Conservation (phyloP, 2,113 vertebrate genomes). For the Ceuthmochares aereus region DNA sequence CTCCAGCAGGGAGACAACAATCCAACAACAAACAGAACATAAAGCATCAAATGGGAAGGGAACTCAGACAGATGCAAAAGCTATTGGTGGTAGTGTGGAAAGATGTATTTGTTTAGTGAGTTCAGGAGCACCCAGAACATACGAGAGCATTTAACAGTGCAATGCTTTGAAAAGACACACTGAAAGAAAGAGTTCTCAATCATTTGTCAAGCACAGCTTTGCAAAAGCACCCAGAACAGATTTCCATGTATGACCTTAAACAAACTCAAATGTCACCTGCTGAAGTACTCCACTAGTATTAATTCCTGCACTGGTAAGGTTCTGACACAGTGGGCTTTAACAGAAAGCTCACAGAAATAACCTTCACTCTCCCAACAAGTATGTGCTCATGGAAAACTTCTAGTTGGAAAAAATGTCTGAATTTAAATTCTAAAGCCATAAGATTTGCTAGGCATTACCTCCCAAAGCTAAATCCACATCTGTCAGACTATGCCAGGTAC, state of each 20-base stretch:
- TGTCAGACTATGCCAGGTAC: neutral
- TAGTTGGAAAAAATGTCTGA: neutral
- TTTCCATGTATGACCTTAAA: neutral
- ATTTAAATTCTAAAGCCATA: neutral
- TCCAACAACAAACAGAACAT: conserved; percentile 19
- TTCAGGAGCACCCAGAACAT: neutral
- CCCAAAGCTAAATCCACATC: neutral
- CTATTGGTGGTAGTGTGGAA: neutral
- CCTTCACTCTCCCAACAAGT: neutral
- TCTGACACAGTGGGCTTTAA: neutral
- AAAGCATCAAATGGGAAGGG: neutral
- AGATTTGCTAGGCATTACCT: neutral
- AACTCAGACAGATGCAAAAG: conserved; percentile 7
- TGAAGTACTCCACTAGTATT: neutral
- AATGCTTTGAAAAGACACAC: neutral
- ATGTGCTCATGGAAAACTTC: neutral
- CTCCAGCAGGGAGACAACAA: conserved; percentile 31
- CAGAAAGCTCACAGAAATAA: neutral
- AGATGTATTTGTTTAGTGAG: neutral
- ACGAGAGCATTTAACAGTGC: neutral
- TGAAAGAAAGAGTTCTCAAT: neutral
- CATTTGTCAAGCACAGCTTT: neutral
- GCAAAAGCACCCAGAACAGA: neutral
- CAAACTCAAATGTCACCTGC: neutral
- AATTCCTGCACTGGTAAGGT: neutral